Evolutionary conservation across 2,888 invertebrate species (phyloP).

Genomic region (Troilus luridus): DNA sequence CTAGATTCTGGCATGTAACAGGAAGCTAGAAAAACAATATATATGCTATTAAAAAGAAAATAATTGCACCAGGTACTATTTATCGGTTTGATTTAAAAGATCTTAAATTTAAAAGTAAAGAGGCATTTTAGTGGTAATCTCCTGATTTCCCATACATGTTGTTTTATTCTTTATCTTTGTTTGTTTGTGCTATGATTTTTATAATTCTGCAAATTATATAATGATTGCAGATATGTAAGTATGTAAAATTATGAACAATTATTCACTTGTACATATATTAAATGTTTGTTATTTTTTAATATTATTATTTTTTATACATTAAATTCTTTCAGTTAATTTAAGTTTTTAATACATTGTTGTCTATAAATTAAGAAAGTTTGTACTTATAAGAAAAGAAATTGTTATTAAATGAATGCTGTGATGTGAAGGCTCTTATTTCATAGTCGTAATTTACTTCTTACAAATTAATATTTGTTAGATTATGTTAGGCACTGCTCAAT

Average conservation of each 20-base stretch:
- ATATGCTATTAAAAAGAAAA: not conserved
- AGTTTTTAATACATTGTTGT: not conserved
- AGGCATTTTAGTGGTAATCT: too few species aligned
- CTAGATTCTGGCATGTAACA: not conserved
- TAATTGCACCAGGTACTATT: too few species aligned
- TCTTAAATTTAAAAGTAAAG: too few species aligned
- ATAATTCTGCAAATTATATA: not conserved
- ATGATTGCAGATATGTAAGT: not conserved
- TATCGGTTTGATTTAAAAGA: too few species aligned
- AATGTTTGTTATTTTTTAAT: not conserved
- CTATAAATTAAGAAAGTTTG: not conserved
- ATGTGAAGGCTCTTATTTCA: not conserved
- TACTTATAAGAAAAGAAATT: not conserved
- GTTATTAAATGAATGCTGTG: slow-evolving; percentile 16
- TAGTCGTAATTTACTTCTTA: not conserved
- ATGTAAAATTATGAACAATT: not conserved
- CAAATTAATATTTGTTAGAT: not conserved
- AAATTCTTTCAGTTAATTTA: not conserved
- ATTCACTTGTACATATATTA: not conserved
- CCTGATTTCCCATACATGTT: too few species aligned
- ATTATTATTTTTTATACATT: not conserved
- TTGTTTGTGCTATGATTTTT: not conserved
- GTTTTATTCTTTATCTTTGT: too few species aligned
- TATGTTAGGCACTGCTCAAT: not conserved
- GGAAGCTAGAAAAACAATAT: not conserved